These are phyloP conservation scores for Pogonophryne albipinna DNA, from an alignment of 2,797 vertebrate species.

Conservation along the genomic window DNA sequence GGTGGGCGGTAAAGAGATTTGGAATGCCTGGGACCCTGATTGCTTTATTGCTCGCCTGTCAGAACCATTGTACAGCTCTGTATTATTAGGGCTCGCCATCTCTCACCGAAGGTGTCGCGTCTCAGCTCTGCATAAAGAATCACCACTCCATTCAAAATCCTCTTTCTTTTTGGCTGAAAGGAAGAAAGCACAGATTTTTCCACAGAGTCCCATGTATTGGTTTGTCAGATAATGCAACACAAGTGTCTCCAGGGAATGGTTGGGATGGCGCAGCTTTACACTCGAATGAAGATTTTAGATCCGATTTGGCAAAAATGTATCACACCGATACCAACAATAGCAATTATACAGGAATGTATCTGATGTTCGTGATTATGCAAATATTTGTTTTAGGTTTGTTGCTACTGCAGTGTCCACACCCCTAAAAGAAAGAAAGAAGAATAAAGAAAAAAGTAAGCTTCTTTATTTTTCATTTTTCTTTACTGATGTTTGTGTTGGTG, in stretches of 20 bases:
- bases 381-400: slow-evolving; percentile 41
- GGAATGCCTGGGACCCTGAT: slow-evolving; percentile 87
- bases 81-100: slow-evolving; percentile 87
- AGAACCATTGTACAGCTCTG: slow-evolving; percentile 86
- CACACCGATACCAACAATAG: slow-evolving; percentile 63
- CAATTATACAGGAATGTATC: slow-evolving; percentile 56
- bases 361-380: slow-evolving; percentile 61
- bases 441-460: not conserved
- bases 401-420: slow-evolving; percentile 3
- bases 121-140: slow-evolving; percentile 86
- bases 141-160: slow-evolving; percentile 83
- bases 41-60: slow-evolving; percentile 88
- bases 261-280: slow-evolving; percentile 71
- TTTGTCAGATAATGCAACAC: slow-evolving; percentile 83
- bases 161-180: slow-evolving; percentile 82
- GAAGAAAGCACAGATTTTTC: slow-evolving; percentile 82
- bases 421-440: slow-evolving; percentile 18
- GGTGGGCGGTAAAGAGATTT: slow-evolving; percentile 88
- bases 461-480: slow-evolving; percentile 6
- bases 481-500: slow-evolving; percentile 21
- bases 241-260: slow-evolving; percentile 78
- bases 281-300: slow-evolving; percentile 74
- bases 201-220: slow-evolving; percentile 80
- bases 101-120: slow-evolving; percentile 83
- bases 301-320: slow-evolving; percentile 72